A percentile compares a stretch with the other conserved stretches of the same genome.
phyloP scores from a whole-genome alignment of 2,888 invertebrate genomes.

The Chymomyza amoena region DNA sequence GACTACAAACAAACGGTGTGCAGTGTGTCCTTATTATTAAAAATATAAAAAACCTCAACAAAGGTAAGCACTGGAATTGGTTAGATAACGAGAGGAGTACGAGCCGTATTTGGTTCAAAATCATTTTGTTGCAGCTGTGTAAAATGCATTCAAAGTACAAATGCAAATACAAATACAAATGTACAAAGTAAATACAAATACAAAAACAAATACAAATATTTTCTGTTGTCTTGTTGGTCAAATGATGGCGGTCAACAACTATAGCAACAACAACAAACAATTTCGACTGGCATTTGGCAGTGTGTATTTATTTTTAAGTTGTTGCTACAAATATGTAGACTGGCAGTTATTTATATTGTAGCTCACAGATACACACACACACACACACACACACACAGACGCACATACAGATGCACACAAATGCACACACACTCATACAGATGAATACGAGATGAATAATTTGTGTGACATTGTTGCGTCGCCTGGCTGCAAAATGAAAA shows the following conservation, averaged over 20 bases:
- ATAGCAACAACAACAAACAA: conserved; percentile 27
- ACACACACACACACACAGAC: background rate
- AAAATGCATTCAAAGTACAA: background rate
- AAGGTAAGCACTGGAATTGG: background rate
- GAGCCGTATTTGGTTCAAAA: background rate
- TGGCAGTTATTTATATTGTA: conserved; percentile 63
- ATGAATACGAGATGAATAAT: conserved; percentile 52
- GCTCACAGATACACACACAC: conserved; percentile 10
- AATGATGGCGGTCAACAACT: conserved; percentile 51
- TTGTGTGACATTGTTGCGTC: conserved; percentile 8
- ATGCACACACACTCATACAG: background rate
- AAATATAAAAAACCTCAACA: background rate
- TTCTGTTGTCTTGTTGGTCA: conserved; percentile 61
- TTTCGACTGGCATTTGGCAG: conserved; percentile 23
- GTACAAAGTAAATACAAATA: background rate
- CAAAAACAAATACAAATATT: conserved; percentile 51
- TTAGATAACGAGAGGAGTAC: background rate
- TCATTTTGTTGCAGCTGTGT: conserved; percentile 20
- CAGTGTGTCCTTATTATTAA: background rate
- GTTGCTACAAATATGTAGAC: conserved; percentile 61
- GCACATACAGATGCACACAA: conserved; percentile 11
- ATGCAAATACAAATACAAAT: conserved; percentile 1
- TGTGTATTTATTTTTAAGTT: conserved; percentile 44
- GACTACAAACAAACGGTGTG: no score
- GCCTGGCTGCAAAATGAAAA: conserved; percentile 41